Base-by-base conservation (phyloP, 2,888 invertebrate species). In the Tricholauxania praeusta region DNA sequence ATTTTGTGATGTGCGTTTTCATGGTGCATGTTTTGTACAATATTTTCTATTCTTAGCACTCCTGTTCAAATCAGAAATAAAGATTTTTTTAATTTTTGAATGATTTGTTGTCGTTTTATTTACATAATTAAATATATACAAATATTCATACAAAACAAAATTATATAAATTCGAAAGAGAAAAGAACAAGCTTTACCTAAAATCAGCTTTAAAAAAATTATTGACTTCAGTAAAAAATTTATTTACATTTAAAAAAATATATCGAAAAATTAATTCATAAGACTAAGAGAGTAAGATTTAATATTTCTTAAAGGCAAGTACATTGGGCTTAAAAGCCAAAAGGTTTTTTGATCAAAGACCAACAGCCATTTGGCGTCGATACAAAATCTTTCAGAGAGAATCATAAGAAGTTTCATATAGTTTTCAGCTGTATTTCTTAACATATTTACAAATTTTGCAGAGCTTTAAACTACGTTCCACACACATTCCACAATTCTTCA, bases 111-210 rank as follows among this genome's bases (percentile, higher is more conserved):
- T 81, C 67, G 78, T 82, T 83, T 83, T 84, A 83, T 83, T 83
- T 83, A 83, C 83, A 83, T 81, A 82, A 82, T 82, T 84, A 82
- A 83, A 84, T 83, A 83, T 83, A 82, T 84, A 83, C 83, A 83
- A 76, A 82, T 78, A 83, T 81, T 83, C 82, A 80, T 84, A 83
- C 80, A 83, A 82, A 83, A 72, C 72, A 82, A 80, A 72, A 65
- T 76, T 72, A 62, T 75, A 72, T 74, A 80, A 80, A 79, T 80
- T 81, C 78, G 77, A 79, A 77, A 79, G 80, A 80, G 81, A 67
- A 67, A 59, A 67, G 28, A 67, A 67, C 48, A 63, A 71, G 8
- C 10, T 67, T 49, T 65, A 62, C 74, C 52, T n/a, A 72, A 74
- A 65, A 63, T 14, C 64, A 51, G 19, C 47, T 67, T 67, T 57